phyloP scores from a whole-genome alignment of 2,113 vertebrate genomes.

The Leucosticte australis region DNA sequence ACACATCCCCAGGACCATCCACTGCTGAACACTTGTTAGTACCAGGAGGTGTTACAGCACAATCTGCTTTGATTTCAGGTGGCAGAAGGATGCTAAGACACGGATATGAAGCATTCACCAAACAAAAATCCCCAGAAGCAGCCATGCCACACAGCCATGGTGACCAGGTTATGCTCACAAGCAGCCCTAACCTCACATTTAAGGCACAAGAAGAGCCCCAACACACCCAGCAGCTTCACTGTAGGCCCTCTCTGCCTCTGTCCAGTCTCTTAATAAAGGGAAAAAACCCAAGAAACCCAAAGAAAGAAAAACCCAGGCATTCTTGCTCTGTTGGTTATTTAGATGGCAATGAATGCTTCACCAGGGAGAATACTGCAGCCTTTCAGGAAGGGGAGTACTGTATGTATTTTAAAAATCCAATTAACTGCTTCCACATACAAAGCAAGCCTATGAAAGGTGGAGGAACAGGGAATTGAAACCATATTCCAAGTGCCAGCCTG shows the following conservation, averaged over 20 bases:
- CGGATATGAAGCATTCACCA: background rate
- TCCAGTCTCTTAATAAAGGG: background rate
- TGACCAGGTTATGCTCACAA: background rate
- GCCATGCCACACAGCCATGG: background rate
- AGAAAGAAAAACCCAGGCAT: background rate
- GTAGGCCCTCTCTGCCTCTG: background rate
- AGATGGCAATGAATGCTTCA: background rate
- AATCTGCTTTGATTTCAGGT: background rate
- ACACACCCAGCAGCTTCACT: background rate
- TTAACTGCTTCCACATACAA: background rate
- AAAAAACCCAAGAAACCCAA: background rate
- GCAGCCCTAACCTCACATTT: background rate
- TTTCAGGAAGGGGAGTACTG: background rate
- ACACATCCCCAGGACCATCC: background rate
- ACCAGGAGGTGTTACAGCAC: background rate
- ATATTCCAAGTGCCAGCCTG: background rate
- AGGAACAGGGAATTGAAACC: background rate
- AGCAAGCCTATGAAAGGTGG: background rate
- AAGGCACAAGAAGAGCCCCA: background rate
- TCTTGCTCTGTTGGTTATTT: background rate
- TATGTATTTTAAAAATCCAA: background rate
- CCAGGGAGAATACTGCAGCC: background rate
- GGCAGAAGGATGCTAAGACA: background rate
- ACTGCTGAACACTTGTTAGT: background rate
- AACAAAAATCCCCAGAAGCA: background rate